Evolutionary conservation across 2,797 vertebrate genomes (phyloP).

Genomic region (Eleutherodactylus coqui): DNA sequence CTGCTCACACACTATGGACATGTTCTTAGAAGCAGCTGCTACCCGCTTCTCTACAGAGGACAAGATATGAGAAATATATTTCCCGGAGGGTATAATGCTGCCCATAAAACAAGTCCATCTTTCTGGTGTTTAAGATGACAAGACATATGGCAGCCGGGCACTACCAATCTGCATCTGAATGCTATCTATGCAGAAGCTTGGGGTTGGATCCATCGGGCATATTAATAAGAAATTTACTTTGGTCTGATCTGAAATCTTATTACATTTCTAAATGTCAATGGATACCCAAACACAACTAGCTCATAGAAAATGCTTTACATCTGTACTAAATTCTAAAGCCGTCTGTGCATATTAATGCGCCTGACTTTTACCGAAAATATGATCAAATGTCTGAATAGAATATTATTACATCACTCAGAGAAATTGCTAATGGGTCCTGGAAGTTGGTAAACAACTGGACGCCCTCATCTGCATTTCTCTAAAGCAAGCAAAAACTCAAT

Average conservation of each 20-base stretch:
- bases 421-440: not conserved
- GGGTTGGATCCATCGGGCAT: slow-evolving; percentile 1
- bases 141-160: slow-evolving; percentile 41
- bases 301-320: not conserved
- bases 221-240: slow-evolving; percentile 31
- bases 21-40: slow-evolving; percentile 47
- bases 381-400: not conserved
- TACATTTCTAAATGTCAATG: not conserved
- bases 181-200: slow-evolving; percentile 1
- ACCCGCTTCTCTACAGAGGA: slow-evolving; percentile 40
- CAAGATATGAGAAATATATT: slow-evolving; percentile 44
- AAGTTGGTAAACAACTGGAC: not conserved
- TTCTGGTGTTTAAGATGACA: slow-evolving; percentile 51
- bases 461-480: too few species aligned
- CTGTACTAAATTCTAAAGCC: not conserved
- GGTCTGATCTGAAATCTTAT: slow-evolving; percentile 11
- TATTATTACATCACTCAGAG: not conserved
- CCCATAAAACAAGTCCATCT: slow-evolving; percentile 48
- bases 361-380: not conserved
- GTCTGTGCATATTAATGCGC: not conserved
- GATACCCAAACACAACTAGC: not conserved
- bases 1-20: slow-evolving; percentile 48
- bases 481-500: too few species aligned
- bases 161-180: slow-evolving; percentile 2
- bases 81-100: slow-evolving; percentile 42